Evolutionary conservation across 2,797 vertebrate species (phyloP).

Genomic region (Sebastes cheni): DNA sequence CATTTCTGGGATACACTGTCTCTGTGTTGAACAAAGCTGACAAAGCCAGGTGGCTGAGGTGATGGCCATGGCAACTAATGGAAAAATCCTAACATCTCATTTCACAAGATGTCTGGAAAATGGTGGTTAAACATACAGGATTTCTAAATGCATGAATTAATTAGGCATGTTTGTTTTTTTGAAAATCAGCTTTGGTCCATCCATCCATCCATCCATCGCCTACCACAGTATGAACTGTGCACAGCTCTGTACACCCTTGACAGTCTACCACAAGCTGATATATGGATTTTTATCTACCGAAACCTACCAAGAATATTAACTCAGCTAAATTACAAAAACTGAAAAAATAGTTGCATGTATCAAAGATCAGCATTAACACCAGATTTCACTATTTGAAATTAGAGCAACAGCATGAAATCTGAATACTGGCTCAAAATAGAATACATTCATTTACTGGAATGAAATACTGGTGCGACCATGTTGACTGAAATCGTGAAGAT

Average conservation of each 20-base stretch:
- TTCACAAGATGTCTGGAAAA: neutral
- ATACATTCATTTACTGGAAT: neutral
- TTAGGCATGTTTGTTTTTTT: neutral
- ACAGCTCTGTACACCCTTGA: neutral
- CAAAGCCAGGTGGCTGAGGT: slow-evolving; percentile 22
- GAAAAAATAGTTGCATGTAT: neutral
- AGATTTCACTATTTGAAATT: neutral
- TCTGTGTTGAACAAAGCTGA: slow-evolving; percentile 29
- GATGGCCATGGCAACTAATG: neutral
- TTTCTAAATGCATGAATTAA: neutral
- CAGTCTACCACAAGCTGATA: neutral
- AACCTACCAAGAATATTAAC: neutral
- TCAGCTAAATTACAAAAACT: neutral
- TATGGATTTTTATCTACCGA: neutral
- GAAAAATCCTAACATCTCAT: neutral
- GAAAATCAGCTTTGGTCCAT: neutral
- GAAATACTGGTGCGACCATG: neutral
- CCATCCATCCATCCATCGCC: neutral
- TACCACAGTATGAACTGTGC: neutral
- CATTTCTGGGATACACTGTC: slow-evolving; percentile 30
- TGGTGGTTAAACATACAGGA: neutral
- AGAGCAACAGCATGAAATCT: neutral
- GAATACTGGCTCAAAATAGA: neutral
- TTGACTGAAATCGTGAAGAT: neutral
- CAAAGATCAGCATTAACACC: neutral